Percentiles rank a stretch among this genome's conserved stretches.
Conservation (phyloP, 2,113 vertebrate species). For the Epinephelus fuscoguttatus region DNA sequence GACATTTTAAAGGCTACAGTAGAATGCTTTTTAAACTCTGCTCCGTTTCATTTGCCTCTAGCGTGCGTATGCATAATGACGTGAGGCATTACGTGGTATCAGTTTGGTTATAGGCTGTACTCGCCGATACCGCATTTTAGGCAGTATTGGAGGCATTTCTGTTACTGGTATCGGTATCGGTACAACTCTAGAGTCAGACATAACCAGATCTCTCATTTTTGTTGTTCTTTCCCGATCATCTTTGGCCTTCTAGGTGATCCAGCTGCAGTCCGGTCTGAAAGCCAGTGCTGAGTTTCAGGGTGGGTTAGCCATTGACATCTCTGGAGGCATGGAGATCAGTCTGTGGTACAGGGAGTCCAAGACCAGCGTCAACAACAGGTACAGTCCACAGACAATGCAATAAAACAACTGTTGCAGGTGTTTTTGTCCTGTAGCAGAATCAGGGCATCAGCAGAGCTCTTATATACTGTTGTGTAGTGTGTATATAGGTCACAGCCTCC, state of each 20-base stretch:
- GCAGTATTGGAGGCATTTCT: too few relatives aligned
- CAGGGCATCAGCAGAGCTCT: neutral
- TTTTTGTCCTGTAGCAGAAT: neutral
- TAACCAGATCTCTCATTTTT: neutral
- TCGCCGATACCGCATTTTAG: too few relatives aligned
- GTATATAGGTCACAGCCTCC: conserved; percentile 20
- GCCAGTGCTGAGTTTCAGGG: conserved; percentile 90
- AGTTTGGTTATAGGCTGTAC: too few relatives aligned
- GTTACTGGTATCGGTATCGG: too few relatives aligned
- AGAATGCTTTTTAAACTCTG: too few relatives aligned
- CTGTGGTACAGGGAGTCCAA: conserved; percentile 99
- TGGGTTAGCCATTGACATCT: conserved; percentile 95
- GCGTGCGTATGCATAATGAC: too few relatives aligned
- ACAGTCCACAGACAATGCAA: conserved; percentile 24
- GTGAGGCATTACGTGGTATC: too few relatives aligned
- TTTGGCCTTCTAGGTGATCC: conserved; percentile 84
- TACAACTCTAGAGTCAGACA: neutral
- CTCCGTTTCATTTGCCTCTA: too few relatives aligned
- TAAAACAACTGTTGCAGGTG: neutral
- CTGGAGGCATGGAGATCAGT: conserved; percentile 98
- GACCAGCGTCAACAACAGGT: conserved; percentile 96
- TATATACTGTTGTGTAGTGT: neutral
- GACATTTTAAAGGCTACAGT: too few relatives aligned
- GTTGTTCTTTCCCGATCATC: neutral
- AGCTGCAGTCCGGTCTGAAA: conserved; percentile 93